These are phyloP conservation scores for Ranitomeya variabilis DNA, from an alignment of 2,113 vertebrate species.

Conservation along the genomic window DNA sequence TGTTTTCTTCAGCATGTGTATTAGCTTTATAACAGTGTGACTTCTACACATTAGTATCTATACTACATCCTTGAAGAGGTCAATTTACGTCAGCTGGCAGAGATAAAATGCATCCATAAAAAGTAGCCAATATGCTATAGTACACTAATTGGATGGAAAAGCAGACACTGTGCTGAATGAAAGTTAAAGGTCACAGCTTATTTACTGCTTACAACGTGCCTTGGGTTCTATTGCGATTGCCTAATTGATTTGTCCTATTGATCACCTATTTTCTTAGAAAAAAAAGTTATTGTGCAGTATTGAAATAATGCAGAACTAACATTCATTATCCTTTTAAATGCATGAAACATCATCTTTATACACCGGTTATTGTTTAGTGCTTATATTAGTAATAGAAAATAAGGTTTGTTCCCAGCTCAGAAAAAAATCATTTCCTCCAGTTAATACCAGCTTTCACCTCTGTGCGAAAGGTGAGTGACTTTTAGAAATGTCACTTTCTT, in stretches of 20 bases:
- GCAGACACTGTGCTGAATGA: conserved; percentile 11
- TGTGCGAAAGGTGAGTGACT: too few relatives aligned
- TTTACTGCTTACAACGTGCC: conserved; percentile 28
- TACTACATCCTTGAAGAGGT: not conserved
- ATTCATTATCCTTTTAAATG: not conserved
- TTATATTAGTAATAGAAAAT: not conserved
- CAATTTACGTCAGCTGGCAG: conserved; percentile 2
- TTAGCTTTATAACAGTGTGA: not conserved
- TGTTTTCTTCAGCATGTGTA: not conserved
- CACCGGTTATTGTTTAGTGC: too few relatives aligned
- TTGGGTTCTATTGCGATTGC: conserved; percentile 37
- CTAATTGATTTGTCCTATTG: conserved; percentile 52
- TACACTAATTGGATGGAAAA: conserved; percentile 48
- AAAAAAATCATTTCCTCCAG: too few relatives aligned
- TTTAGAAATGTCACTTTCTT: too few relatives aligned
- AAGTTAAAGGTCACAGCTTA: conserved; percentile 48
- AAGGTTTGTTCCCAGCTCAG: too few relatives aligned
- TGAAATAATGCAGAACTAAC: not conserved
- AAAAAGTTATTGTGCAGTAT: not conserved
- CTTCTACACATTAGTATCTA: not conserved
- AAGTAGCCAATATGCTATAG: not conserved
- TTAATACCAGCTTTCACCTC: too few relatives aligned
- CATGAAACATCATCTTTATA: not conserved
- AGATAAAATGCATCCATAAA: conserved; percentile 35
- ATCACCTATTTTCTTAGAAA: conserved; percentile 35